These are phyloP conservation scores for Amphipyra tragopoginis DNA, from an alignment of 2,888 invertebrate genomes.

Conservation along the genomic window DNA sequence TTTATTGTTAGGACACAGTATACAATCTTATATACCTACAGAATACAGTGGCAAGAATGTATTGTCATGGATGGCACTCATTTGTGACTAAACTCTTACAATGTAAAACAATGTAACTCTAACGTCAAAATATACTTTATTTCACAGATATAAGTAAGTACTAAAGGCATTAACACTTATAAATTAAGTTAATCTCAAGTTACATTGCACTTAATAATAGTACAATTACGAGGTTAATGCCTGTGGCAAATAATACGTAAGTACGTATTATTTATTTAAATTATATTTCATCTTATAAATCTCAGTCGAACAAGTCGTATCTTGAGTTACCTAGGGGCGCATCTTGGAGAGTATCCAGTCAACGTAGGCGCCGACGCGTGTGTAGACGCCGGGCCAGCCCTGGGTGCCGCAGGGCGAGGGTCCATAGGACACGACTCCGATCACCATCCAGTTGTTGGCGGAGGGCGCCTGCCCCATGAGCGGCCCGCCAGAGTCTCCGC, in stretches of 20 bases:
- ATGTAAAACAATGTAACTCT: slow-evolving; percentile 45
- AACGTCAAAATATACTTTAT: slow-evolving; percentile 28
- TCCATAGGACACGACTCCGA: slow-evolving; percentile 90
- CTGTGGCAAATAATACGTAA: slow-evolving; percentile 7
- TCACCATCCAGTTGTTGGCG: slow-evolving; percentile 87
- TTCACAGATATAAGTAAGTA: slow-evolving; percentile 23
- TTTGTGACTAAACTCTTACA: slow-evolving; percentile 60
- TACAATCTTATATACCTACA: slow-evolving; percentile 36
- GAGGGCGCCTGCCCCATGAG: slow-evolving; percentile 81
- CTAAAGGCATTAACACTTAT: slow-evolving; percentile 36
- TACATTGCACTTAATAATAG: slow-evolving; percentile 22
- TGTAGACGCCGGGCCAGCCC: slow-evolving; percentile 93
- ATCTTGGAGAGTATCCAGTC: slow-evolving; percentile 91
- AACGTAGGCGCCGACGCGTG: slow-evolving; percentile 90
- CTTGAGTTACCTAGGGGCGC: slow-evolving; percentile 81
- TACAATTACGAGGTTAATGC: slow-evolving; percentile 40
- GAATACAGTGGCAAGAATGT: slow-evolving; percentile 55
- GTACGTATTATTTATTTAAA: slow-evolving; percentile 11
- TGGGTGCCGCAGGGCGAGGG: slow-evolving; percentile 85
- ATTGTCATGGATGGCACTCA: slow-evolving; percentile 61
- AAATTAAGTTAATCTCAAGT: slow-evolving; percentile 46
- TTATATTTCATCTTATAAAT: slow-evolving; percentile 14
- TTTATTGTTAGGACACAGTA: slow-evolving; percentile 32
- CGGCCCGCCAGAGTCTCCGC: slow-evolving; percentile 93
- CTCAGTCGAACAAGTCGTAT: slow-evolving; percentile 46